phyloP scores from a whole-genome alignment of 2,797 vertebrate species.

The Myoxocephalus aenaeus region DNA sequence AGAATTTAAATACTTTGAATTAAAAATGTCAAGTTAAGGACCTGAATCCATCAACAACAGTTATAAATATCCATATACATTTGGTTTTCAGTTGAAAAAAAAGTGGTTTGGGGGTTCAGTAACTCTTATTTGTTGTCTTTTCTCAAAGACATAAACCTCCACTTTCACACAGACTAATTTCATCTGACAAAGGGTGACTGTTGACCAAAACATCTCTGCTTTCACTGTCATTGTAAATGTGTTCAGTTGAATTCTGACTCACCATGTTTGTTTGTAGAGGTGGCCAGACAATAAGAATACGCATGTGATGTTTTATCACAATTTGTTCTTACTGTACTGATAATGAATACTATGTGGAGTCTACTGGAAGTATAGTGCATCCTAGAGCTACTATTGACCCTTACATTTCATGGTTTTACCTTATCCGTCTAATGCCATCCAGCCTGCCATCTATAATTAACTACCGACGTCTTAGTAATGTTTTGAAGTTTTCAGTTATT shows the following conservation, averaged over 20 bases:
- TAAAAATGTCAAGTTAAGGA: no score
- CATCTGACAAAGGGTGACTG: background rate
- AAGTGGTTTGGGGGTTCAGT: no score
- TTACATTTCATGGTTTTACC: background rate
- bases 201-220: background rate
- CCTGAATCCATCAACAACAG: no score
- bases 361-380: background rate
- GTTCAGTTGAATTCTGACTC: constrained; percentile 1
- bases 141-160: background rate
- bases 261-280: background rate
- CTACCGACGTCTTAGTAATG: constrained; percentile 9
- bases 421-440: background rate
- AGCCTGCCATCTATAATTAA: constrained; percentile 22
- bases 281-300: background rate
- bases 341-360: background rate
- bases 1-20: no score
- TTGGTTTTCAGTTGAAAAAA: no score
- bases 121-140: no score
- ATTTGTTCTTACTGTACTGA: background rate
- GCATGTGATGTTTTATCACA: background rate
- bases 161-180: background rate
- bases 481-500: constrained; percentile 14
- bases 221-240: constrained; percentile 11
- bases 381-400: background rate
- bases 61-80: no score